phyloP scores from a whole-genome alignment of 2,113 vertebrate genomes.

The Chamaea fasciata region DNA sequence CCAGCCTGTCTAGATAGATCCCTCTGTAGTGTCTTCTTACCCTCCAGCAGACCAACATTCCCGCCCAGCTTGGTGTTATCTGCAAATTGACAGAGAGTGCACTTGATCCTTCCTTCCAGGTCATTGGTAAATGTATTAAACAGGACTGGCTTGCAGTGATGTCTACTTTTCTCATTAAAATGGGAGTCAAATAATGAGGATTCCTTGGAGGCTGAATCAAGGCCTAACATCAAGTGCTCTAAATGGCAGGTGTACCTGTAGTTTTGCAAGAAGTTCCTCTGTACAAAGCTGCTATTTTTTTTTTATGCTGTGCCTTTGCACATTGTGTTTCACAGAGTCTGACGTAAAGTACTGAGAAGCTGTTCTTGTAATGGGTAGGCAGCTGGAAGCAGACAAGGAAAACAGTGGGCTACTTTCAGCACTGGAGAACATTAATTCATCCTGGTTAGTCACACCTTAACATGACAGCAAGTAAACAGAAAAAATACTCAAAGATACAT shows the following conservation, averaged over 20 bases:
- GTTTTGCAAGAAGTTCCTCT: background rate
- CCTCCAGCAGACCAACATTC: background rate
- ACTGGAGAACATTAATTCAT: background rate
- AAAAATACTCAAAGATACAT: background rate
- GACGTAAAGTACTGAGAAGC: background rate
- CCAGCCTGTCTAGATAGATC: background rate
- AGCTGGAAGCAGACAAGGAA: background rate
- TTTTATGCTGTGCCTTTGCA: background rate
- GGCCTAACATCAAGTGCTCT: background rate
- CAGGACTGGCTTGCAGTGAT: background rate
- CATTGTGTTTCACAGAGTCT: background rate
- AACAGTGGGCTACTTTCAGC: background rate
- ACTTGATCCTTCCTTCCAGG: background rate
- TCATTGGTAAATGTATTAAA: background rate
- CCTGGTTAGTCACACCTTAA: background rate
- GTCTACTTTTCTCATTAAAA: background rate
- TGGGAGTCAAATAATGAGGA: background rate
- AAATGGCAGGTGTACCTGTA: background rate
- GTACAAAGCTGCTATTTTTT: background rate
- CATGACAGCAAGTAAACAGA: background rate
- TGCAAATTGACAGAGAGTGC: background rate
- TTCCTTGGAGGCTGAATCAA: background rate
- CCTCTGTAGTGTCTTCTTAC: background rate
- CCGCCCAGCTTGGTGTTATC: background rate
- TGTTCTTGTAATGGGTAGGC: background rate